Base-by-base conservation (phyloP, 2,888 invertebrate genomes). In the Mythimna ferrago region DNA sequence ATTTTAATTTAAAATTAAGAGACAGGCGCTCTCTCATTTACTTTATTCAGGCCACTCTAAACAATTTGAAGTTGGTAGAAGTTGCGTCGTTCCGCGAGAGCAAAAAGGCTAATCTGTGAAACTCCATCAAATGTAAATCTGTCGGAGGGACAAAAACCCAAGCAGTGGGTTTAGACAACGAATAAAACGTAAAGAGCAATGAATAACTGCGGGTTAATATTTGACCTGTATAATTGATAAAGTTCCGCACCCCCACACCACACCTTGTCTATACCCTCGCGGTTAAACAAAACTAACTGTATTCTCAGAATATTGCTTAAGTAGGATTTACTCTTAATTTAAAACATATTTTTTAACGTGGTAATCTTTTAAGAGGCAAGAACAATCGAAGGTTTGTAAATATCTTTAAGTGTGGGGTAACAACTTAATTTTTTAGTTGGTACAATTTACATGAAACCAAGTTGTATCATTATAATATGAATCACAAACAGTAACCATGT, bases 161-260 rank as follows among this genome's bases (percentile, higher is more conserved):
- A 76, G 79, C 72, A 66, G 53, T 48, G 77, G 78, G 86, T 64
- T 89, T 82, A 87, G 79, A 87, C 87, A 86, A 89, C 88, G 87
- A 89, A 90, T 88, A 89, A 87, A 88, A 87, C 79, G 86, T 72
- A 76, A 81, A 83, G 81, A 86, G 82, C 89, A 87, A 90, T 90
- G 92, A 90, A 91, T 91, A 90, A 78, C 77, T 74, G 82, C 80
- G 79, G 88, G 84, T 86, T 89, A 89, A 90, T 92, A 89, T 90
- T 90, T 88, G 87, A 87, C 79, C 78, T 81, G 87, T 80, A 81
- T 91, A 89, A 92, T 92, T 91, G 91, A 84, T 83, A 85, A 92
- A 92, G 91, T 91, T 66, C 51, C 61, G 48, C 51, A 51, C 44
- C 48, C 60, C 66, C 51, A 6, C 74, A 61, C 5, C 19, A 10